Percentiles rank a stretch among this genome's conserved stretches.
Evolutionary conservation across 2,888 invertebrate genomes (phyloP).

Genomic region (Epistrophe eligans): DNA sequence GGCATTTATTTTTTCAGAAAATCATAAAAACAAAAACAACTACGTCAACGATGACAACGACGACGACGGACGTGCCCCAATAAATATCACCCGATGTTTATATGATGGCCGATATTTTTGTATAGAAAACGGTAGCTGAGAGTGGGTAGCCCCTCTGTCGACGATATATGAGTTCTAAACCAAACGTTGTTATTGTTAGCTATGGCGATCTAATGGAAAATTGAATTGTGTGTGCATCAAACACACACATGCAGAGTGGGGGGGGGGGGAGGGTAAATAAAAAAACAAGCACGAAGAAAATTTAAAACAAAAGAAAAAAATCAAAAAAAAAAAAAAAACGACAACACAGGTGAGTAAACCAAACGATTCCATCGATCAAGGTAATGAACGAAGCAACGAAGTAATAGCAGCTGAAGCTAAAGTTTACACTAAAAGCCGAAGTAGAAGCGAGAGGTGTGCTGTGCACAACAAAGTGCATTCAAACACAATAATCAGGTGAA

Average conservation of each 20-base stretch:
- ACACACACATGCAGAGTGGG: slow-evolving; percentile 2
- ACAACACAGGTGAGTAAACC: slow-evolving; percentile 64
- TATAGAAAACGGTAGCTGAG: slow-evolving; percentile 43
- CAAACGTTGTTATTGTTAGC: slow-evolving; percentile 4
- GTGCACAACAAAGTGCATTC: slow-evolving; percentile 65
- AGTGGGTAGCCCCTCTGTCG: not conserved
- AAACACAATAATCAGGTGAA: slow-evolving; percentile 75
- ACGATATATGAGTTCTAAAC: slow-evolving; percentile 10
- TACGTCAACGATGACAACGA: slow-evolving; percentile 45
- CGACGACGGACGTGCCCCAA: slow-evolving; percentile 65
- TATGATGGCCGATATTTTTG: slow-evolving; percentile 60
- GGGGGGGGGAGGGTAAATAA: not conserved
- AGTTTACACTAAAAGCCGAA: not conserved
- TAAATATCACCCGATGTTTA: slow-evolving; percentile 66
- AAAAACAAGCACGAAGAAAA: slow-evolving; percentile 17
- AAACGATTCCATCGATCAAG: slow-evolving; percentile 75
- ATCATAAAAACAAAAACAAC: slow-evolving; percentile 40
- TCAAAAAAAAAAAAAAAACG: not conserved
- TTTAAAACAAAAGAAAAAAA: slow-evolving; percentile 10
- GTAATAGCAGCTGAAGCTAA: slow-evolving; percentile 12
- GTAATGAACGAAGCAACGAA: slow-evolving; percentile 64
- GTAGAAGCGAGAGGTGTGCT: slow-evolving; percentile 10
- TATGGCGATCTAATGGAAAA: slow-evolving; percentile 62
- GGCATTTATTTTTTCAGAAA: not conserved
- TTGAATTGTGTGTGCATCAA: slow-evolving; percentile 43